Evolutionary conservation across 2,113 vertebrate genomes (phyloP).

Genomic region (Brienomyrus longianalis): DNA sequence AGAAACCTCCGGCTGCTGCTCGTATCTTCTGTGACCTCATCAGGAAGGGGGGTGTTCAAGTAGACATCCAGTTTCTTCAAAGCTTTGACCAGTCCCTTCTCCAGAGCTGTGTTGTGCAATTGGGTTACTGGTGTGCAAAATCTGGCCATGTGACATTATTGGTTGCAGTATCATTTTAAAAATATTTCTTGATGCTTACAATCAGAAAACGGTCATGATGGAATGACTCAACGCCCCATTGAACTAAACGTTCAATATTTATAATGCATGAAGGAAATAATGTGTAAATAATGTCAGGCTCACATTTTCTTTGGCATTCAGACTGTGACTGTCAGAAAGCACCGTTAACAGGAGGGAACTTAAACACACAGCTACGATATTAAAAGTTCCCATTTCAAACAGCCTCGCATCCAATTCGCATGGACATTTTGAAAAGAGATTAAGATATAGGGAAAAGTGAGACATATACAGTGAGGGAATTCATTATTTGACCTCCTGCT

Average conservation of each 20-base stretch:
- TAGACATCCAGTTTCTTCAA: slow-evolving; percentile 83
- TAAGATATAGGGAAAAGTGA: not conserved
- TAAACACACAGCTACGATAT: not conserved
- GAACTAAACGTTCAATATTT: not conserved
- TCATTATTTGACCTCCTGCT: no score
- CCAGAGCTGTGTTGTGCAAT: slow-evolving; percentile 61
- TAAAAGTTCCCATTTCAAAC: not conserved
- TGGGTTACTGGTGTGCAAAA: not conserved
- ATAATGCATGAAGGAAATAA: not conserved
- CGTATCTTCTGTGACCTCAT: slow-evolving; percentile 67
- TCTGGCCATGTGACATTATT: not conserved
- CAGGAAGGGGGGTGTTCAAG: slow-evolving; percentile 70
- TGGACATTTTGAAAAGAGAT: not conserved
- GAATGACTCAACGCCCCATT: not conserved
- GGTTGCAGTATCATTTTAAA: not conserved
- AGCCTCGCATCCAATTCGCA: not conserved
- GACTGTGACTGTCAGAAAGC: not conserved
- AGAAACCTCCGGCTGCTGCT: slow-evolving; percentile 78
- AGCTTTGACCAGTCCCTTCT: slow-evolving; percentile 76
- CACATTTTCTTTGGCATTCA: not conserved
- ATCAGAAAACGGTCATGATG: not conserved
- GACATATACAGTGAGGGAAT: no score
- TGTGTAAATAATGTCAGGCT: not conserved
- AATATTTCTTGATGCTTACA: not conserved
- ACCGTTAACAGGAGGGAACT: not conserved